Evolutionary conservation across 2,888 invertebrate genomes (phyloP), one percentile per base, ranked within the genome.

Genomic region (Pseudococcus jackbeardsleyi): DNA sequence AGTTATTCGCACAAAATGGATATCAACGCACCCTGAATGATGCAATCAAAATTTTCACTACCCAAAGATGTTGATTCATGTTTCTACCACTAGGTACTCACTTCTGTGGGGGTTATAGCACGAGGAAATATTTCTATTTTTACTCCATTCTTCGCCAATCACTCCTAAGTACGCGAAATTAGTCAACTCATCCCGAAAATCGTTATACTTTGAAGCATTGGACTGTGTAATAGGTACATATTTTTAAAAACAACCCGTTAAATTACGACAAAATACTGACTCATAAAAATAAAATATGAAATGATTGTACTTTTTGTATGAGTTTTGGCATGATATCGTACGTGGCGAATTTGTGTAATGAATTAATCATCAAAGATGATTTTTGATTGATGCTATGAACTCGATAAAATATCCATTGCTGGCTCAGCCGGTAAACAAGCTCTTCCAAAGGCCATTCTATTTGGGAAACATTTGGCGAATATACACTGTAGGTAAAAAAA

Each of bases 371-470:
- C 11, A 0, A 3, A 12, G 79, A 82, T 46, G 79, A 46, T 6
- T 82, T 82, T 5, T 46, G 79, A 82, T 82, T 82, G 46, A 82
- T 82, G 46, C 79, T 82, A 19, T 82, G 79, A n/a, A 82, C 79
- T 82, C 46, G 11, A 46, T 82, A 82, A 6, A 11, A 19, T 46
- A 82, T 82, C 79, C 79, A 82, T 82, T 82, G 79, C 19, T n/a
- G 9, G 33, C 79, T 46, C 19, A 82, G 19, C 9, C 19, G 46
- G 11, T 46, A 82, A 82, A 82, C 5, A 9, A 72, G 72, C 4
- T 12, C 0, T 72, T 72, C 33, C 33, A 72, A 17, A 33, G 26
- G 3, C 26, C 26, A 17, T 15, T 2, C 5, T 7, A 33, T 4
- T 72, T 33, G 4, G 17, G 72, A 72, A 17, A 8, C 26, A 15